phyloP scores from a whole-genome alignment of 2,888 invertebrate species.

The Trachelus iudaicus region DNA sequence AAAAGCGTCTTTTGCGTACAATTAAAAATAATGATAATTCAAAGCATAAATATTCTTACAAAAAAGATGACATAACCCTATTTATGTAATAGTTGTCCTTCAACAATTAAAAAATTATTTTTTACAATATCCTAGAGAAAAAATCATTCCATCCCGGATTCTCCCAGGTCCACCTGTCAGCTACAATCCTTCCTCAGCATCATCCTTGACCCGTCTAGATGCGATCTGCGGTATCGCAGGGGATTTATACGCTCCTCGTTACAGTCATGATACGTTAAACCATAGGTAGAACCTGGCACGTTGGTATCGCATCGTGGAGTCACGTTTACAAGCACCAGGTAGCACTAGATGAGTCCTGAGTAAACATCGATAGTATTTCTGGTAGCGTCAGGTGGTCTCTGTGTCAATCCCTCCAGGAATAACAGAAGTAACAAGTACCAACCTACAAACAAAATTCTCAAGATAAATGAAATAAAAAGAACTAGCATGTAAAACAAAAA shows the following conservation, averaged over 20 bases:
- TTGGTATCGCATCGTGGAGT: background rate
- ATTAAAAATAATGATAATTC: background rate
- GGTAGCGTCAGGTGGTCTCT: background rate
- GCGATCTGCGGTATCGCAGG: background rate
- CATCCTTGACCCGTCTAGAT: background rate
- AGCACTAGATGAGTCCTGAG: background rate
- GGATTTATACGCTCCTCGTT: background rate
- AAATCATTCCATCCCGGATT: background rate
- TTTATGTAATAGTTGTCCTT: background rate
- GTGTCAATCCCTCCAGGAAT: background rate
- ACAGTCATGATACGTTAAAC: background rate
- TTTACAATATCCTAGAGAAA: slow-evolving; percentile 3
- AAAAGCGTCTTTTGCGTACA: background rate
- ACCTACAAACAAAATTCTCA: background rate
- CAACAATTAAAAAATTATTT: background rate
- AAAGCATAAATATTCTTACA: background rate
- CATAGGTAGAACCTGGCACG: background rate
- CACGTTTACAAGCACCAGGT: background rate
- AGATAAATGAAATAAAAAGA: background rate
- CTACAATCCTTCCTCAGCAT: background rate
- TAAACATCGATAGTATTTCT: background rate
- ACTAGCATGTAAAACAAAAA: background rate
- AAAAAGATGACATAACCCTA: background rate
- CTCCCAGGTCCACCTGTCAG: background rate
- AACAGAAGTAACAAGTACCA: background rate